These are phyloP conservation scores for Enteromius fasciolatus DNA, from an alignment of 2,797 vertebrate species.

Conservation along the genomic window DNA sequence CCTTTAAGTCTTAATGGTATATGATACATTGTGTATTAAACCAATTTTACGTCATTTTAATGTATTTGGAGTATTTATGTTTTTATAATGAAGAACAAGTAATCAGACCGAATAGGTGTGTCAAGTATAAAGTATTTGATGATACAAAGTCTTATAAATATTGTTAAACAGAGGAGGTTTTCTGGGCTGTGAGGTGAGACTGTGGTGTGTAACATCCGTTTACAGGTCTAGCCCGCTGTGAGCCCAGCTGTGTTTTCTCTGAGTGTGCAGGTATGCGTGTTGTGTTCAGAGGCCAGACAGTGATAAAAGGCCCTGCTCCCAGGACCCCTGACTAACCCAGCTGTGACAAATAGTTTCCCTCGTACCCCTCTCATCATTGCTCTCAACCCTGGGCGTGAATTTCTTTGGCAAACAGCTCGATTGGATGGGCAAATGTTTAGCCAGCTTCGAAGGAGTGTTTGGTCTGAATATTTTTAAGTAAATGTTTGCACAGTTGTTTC, in stretches of 20 bases:
- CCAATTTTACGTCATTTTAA: not conserved
- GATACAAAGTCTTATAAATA: not conserved
- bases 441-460: constrained; percentile 66
- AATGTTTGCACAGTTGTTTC: constrained; percentile 70
- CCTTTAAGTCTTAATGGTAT: not conserved
- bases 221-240: constrained; percentile 39
- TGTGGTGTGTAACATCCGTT: constrained; percentile 43
- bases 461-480: constrained; percentile 66
- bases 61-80: not conserved
- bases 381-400: constrained; percentile 73
- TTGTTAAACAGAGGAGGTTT: not conserved
- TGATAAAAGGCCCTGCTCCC: constrained; percentile 70
- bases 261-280: constrained; percentile 52
- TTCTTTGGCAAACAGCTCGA: constrained; percentile 76
- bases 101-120: not conserved
- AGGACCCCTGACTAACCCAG: constrained; percentile 70
- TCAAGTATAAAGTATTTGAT: not conserved
- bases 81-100: not conserved
- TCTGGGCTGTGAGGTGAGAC: constrained; percentile 34
- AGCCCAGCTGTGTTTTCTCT: constrained; percentile 67
- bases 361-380: constrained; percentile 66
- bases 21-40: not conserved
- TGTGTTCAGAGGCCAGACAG: constrained; percentile 59
- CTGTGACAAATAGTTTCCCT: constrained; percentile 75
- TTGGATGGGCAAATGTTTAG: constrained; percentile 77